Evolutionary conservation across 2,888 invertebrate species (phyloP), one percentile per base, ranked within the genome.

Genomic region (Dioctria rufipes): DNA sequence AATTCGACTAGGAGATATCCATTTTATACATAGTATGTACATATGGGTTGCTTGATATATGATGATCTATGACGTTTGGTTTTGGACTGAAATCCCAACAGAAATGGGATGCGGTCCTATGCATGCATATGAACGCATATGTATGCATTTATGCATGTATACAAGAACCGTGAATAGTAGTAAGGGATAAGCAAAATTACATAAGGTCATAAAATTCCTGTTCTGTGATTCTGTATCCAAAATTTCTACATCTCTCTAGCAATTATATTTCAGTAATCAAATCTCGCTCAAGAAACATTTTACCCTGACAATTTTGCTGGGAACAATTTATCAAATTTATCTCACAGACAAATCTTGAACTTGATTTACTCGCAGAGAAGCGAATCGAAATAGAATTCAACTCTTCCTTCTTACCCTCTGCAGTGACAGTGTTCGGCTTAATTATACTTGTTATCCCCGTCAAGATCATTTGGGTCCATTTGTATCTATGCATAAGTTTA

Each of bases 241-340:
- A 13, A 42, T 39, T 75, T 13, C 75, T 42, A 58, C 58, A 25
- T 61, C 61, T 61, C 61, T 58, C 40, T 13, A 13, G 67, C 67
- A 79, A 79, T 79, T 79, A 79, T 66, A 67, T 39, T 79, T 51
- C 43, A 9, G 79, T 65, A 79, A 79, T 79, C 79, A 79, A 79
- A 79, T 79, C 51, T 65, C 66, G 61, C 61, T 80, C 63, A 80
- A 80, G 80, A 65, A 80, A 37, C 71, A 71, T 71, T 80, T 80
- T 61, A 73, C 69, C 61, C 71, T 54, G 80, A 63, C 69, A 58
- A 80, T 71, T 73, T 80, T 63, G 60, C 69, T 69, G 43, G 58
- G 49, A 79, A 80, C 81, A 84, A 84, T 84, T 84, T 83, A 81
- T 83, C 84, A 83, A 83, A 83, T 83, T 84, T 83, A 84, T 84